Percentiles rank a stretch among this genome's conserved stretches.
phyloP scores from a whole-genome alignment of 2,888 invertebrate genomes.

The Ormyrus thymus region DNA sequence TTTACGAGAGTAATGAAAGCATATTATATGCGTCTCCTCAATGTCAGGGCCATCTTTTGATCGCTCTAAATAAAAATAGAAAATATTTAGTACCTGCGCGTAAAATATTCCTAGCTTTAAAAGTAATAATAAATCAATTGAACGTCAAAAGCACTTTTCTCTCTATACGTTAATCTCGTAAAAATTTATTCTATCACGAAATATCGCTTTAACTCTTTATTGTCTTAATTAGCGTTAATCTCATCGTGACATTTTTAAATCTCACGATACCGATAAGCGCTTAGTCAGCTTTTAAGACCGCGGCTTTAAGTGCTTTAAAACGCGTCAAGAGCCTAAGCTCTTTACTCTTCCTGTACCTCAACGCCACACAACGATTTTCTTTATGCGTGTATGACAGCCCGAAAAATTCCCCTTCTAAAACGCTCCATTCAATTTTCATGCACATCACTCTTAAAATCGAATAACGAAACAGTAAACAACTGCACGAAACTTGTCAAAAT shows the following conservation, averaged over 20 bases:
- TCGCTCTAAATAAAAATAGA: background rate
- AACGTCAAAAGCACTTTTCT: no score
- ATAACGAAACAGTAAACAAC: background rate
- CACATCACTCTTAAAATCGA: background rate
- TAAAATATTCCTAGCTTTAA: no score
- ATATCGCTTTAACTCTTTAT: conserved; percentile 3
- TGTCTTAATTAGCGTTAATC: conserved; percentile 42
- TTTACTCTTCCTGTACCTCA: background rate
- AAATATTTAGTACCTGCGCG: background rate
- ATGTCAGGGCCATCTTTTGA: conserved; percentile 25
- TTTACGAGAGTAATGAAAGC: conserved; percentile 39
- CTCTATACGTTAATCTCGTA: no score
- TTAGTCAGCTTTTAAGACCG: conserved; percentile 47
- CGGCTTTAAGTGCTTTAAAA: conserved; percentile 46
- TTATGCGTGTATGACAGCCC: conserved; percentile 16
- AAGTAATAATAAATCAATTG: no score
- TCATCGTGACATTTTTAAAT: conserved; percentile 47
- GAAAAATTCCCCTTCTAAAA: conserved; percentile 21
- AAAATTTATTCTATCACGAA: no score
- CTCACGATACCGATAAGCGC: conserved; percentile 46
- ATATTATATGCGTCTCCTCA: conserved; percentile 7
- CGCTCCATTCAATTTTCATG: conserved; percentile 41
- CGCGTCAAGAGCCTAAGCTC: conserved; percentile 35
- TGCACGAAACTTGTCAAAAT: no score
- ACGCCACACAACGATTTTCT: conserved; percentile 44